phyloP scores from a whole-genome alignment of 2,888 invertebrate genomes.

The Drosophila neotestacea region DNA sequence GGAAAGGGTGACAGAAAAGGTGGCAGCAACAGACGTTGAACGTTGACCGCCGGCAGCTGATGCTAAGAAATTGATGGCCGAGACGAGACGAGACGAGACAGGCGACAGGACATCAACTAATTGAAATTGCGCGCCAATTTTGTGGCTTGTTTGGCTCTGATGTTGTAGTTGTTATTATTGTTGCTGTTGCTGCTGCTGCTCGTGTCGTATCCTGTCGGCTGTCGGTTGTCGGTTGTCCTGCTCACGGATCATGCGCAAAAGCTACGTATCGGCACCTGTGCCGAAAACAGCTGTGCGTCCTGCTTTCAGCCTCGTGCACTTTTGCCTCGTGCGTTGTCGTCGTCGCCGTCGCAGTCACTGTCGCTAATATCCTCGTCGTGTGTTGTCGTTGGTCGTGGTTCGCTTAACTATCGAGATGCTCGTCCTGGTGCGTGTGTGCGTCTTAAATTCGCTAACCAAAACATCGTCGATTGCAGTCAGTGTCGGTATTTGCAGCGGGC shows the following conservation, averaged over 20 bases:
- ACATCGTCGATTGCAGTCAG: slow-evolving; percentile 71
- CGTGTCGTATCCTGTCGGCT: slow-evolving; percentile 1
- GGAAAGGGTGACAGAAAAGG: neutral
- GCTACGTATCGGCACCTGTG: slow-evolving; percentile 12
- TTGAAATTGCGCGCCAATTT: slow-evolving; percentile 81
- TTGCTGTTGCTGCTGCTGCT: neutral
- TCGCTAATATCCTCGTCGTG: slow-evolving; percentile 13
- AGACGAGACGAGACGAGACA: slow-evolving; percentile 7
- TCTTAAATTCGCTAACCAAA: slow-evolving; percentile 68
- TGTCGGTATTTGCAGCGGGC: slow-evolving; percentile 75
- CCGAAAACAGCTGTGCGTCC: slow-evolving; percentile 35
- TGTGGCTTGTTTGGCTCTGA: slow-evolving; percentile 70
- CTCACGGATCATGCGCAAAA: slow-evolving; percentile 64
- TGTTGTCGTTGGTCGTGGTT: slow-evolving; percentile 36
- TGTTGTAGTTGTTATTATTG: slow-evolving; percentile 12
- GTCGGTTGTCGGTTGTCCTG: neutral
- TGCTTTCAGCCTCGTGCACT: slow-evolving; percentile 1
- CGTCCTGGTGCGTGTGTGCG: slow-evolving; percentile 37
- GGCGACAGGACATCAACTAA: slow-evolving; percentile 74
- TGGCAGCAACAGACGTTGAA: slow-evolving; percentile 28
- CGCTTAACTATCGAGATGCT: slow-evolving; percentile 1
- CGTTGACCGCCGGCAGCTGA: slow-evolving; percentile 24
- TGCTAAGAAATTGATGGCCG: slow-evolving; percentile 63
- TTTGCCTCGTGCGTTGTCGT: slow-evolving; percentile 22
- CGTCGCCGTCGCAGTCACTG: slow-evolving; percentile 2